Evolutionary conservation across 2,888 invertebrate genomes (phyloP).

Genomic region (Heliconius hortense): DNA sequence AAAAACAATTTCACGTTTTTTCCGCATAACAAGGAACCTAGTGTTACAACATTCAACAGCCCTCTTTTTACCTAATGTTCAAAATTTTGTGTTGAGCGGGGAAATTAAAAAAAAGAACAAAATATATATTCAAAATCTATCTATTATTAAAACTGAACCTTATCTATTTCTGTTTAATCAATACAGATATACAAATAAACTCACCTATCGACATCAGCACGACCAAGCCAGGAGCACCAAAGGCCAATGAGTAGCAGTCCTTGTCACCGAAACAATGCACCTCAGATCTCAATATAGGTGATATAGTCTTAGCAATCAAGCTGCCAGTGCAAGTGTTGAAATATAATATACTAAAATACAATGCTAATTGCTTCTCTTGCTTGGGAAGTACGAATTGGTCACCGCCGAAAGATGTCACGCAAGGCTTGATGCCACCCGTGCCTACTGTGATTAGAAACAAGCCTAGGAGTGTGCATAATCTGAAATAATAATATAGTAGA

Average conservation of each 20-base stretch:
- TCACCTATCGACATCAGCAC: constrained; percentile 87
- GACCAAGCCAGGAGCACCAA: constrained; percentile 88
- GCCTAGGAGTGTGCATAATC: constrained; percentile 84
- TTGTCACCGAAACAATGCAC: constrained; percentile 84
- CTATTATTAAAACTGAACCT: not conserved
- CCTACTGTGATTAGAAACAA: constrained; percentile 87
- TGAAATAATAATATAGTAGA: constrained; percentile 48
- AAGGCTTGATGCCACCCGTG: constrained; percentile 92
- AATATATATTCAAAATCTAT: no score
- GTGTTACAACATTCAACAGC: no score
- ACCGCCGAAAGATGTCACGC: constrained; percentile 91
- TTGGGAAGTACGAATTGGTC: constrained; percentile 87
- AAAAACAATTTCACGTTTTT: no score
- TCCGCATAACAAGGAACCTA: no score
- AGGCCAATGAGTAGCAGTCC: constrained; percentile 87
- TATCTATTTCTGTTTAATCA: not conserved
- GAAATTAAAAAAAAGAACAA: no score
- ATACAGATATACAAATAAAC: constrained; percentile 40
- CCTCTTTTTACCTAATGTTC: no score
- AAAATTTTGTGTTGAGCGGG: no score
- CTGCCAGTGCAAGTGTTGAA: constrained; percentile 86
- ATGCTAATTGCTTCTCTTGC: constrained; percentile 84
- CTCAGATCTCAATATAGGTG: constrained; percentile 87
- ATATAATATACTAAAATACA: constrained; percentile 90
- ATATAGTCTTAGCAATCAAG: constrained; percentile 87